These are phyloP conservation scores for Drosophila suboccidentalis DNA, from an alignment of 2,888 invertebrate species.

Conservation along the genomic window DNA sequence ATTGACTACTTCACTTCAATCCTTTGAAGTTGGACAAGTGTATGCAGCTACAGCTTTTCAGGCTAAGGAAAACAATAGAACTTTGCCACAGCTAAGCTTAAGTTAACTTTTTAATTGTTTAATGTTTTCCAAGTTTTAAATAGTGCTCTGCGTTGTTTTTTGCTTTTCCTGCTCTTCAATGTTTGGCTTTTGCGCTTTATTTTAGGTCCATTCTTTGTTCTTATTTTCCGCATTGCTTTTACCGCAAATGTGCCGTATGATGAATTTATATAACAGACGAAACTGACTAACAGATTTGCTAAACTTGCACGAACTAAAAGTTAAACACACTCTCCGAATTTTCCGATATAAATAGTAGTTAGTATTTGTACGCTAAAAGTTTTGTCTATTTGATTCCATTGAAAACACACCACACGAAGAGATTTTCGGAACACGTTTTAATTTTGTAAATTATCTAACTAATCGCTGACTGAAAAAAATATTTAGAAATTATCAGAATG, in stretches of 20 bases:
- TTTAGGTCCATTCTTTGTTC: constrained; percentile 23
- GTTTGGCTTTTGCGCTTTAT: constrained; percentile 13
- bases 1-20: constrained; percentile 29
- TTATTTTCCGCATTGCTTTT: constrained; percentile 18
- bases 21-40: constrained; percentile 20
- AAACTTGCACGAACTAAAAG: constrained; percentile 5
- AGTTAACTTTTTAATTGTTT: constrained; percentile 75
- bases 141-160: constrained; percentile 33
- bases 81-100: constrained; percentile 34
- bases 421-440: neutral
- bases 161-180: constrained; percentile 28
- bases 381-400: neutral
- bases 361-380: neutral
- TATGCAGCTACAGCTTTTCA: constrained; percentile 17
- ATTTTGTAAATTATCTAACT: neutral
- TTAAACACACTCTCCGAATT: constrained; percentile 1
- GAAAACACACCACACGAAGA: neutral
- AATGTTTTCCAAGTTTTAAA: constrained; percentile 67
- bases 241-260: constrained; percentile 54
- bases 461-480: neutral
- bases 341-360: neutral
- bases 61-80: constrained; percentile 30
- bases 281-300: neutral
- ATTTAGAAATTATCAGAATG: neutral
- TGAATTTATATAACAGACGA: constrained; percentile 44